Evolutionary conservation across 2,113 vertebrate species (phyloP).

Genomic region (Bettongia penicillata): DNA sequence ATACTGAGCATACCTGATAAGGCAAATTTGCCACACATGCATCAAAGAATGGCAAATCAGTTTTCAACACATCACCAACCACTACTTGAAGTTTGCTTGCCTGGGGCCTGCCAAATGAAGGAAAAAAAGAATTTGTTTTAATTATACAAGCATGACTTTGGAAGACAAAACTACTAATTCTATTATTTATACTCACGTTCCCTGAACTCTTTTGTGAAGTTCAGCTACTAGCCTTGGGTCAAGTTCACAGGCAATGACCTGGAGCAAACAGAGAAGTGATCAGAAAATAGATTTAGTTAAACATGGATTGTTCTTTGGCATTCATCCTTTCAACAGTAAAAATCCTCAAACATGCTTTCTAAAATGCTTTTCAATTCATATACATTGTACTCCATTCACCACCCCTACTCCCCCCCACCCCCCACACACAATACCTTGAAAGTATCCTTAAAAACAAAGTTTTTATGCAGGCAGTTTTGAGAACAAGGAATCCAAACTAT

Average conservation of each 20-base stretch:
- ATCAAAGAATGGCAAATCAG: conserved; percentile 96
- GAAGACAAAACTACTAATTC: conserved; percentile 43
- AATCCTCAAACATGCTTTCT: neutral
- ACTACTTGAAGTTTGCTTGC: conserved; percentile 96
- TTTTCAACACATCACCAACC: conserved; percentile 95
- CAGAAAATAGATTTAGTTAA: conserved; percentile 4
- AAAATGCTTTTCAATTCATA: neutral
- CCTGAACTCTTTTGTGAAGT: conserved; percentile 98
- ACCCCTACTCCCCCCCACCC: no score
- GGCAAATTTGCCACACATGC: conserved; percentile 97
- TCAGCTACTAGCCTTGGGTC: conserved; percentile 96
- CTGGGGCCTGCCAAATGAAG: conserved; percentile 74
- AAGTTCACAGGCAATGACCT: conserved; percentile 98
- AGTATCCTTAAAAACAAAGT: neutral
- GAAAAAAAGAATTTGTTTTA: neutral
- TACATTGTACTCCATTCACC: neutral
- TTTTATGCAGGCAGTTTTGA: neutral
- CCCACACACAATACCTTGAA: neutral
- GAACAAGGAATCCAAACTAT: neutral
- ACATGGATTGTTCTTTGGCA: conserved; percentile 16
- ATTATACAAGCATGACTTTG: conserved; percentile 23
- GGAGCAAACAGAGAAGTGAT: conserved; percentile 49
- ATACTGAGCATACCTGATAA: conserved; percentile 90
- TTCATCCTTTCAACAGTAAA: conserved; percentile 11
- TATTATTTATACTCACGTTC: conserved; percentile 89